Conservation (phyloP, 2,113 vertebrate genomes). For the Rissa tridactyla region DNA sequence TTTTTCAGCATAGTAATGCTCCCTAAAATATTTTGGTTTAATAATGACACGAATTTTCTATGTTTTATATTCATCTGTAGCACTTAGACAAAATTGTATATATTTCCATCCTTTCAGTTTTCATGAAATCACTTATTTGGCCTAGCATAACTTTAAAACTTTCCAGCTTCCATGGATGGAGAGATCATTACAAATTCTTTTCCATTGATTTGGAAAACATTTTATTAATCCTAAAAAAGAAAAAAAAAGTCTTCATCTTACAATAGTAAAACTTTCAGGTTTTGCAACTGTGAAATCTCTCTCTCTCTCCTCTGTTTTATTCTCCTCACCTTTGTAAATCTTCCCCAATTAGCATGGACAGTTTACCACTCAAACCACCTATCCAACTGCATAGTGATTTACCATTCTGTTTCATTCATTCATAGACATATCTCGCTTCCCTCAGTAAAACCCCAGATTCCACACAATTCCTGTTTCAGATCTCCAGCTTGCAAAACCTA, state of each 20-base stretch:
- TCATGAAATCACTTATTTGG: conserved; percentile 48
- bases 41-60: not conserved
- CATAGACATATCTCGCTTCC: not conserved
- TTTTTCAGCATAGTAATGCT: not conserved
- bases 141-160: not conserved
- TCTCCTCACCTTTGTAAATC: not conserved
- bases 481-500: not conserved
- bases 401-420: not conserved
- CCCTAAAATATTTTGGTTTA: not conserved
- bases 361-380: not conserved
- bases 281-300: not conserved
- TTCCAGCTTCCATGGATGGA: conserved; percentile 7
- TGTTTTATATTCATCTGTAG: not conserved
- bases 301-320: not conserved
- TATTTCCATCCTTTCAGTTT: conserved; percentile 33
- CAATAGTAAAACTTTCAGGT: not conserved
- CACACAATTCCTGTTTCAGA: not conserved
- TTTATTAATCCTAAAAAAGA: not conserved
- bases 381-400: not conserved
- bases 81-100: not conserved
- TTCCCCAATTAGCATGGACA: not conserved
- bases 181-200: conserved; percentile 4
- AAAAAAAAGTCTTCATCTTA: not conserved
- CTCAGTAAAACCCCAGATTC: not conserved
- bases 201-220: not conserved